Conservation (phyloP, 2,113 vertebrate species). For the Dasypus novemcinctus region DNA sequence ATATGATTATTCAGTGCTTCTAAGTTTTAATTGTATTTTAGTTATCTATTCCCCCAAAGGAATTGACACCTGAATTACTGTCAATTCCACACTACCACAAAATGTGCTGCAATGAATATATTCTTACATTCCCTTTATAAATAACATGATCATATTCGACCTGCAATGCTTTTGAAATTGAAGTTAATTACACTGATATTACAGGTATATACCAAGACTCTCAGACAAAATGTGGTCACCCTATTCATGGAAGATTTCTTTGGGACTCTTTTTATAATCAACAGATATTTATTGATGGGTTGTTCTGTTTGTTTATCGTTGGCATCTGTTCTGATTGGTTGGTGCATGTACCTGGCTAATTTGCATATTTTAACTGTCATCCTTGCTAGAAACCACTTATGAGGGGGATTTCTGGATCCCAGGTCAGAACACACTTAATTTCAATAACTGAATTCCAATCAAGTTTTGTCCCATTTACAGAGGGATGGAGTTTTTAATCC, state of each 20-base stretch:
- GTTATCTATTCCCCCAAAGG: neutral
- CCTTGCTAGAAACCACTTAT: neutral
- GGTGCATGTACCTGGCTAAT: neutral
- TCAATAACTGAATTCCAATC: neutral
- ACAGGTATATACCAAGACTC: neutral
- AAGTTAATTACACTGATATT: neutral
- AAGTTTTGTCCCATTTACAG: constrained; percentile 18
- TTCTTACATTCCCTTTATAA: neutral
- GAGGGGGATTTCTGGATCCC: neutral
- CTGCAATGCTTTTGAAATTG: constrained; percentile 47
- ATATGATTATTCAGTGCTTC: constrained; percentile 26
- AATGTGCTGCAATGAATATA: neutral
- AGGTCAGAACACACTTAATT: constrained; percentile 1
- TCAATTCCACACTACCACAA: neutral
- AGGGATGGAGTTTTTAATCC: neutral
- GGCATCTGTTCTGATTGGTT: neutral
- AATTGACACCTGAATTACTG: neutral
- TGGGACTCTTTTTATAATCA: neutral
- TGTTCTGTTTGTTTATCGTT: neutral
- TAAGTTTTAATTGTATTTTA: constrained; percentile 27
- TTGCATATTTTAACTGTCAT: constrained; percentile 27
- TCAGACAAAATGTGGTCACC: neutral
- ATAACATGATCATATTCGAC: neutral
- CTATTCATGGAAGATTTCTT: neutral
- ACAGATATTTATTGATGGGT: neutral